Base-by-base conservation (phyloP, 2,797 vertebrate genomes). In the Pampus argenteus region DNA sequence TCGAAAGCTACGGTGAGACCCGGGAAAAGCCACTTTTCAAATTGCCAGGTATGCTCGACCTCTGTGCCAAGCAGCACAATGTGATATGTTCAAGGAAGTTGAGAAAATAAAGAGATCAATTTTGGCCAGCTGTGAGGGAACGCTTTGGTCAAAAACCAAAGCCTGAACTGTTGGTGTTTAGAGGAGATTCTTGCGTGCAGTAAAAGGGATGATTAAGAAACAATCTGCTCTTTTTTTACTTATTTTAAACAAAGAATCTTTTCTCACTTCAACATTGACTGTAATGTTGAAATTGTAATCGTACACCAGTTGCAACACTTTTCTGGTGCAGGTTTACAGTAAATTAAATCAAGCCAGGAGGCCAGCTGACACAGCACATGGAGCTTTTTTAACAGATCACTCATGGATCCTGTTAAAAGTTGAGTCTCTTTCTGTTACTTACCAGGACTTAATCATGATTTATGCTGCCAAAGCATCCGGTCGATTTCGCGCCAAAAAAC, bases 101-200 rank as follows among this genome's bases (percentile, higher is more conserved):
- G 79, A 75, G 88, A 84, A 88, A 89, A 86, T 82, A 86, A 88
- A 86, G 79, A 87, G 71, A 85, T 84, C 76, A 66, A 66, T 71
- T 73, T 64, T 66, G 75, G 60, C 74, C 8, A 59, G 54, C 71
- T 74, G 40, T 0, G 15, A 72, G 66, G 58, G 67, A 77, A 85
- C 61, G 60, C 38, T 79, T 76, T 65, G 78, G 81, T 78, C 52
- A 11, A 59, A 83, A 78, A 78, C 67, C 45, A 61, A 81, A 83
- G 66, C 66, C 61, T 56, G 55, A 47, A 76, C 71, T 76, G 23
- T 65, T 42, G 71, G 31, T 50, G 14, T 23, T 69, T 48, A 9
- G 42, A 40, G 17, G 26, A 52, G 25, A 70, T 73, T 42, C 20
- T 56, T 64, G 44, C 72, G 57, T 47, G 51, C 34, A 73, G 64